A percentile compares a stretch with the other conserved stretches of the same genome.
Conservation (phyloP, 2,797 vertebrate genomes). For the Rhinichthys osculus region DNA sequence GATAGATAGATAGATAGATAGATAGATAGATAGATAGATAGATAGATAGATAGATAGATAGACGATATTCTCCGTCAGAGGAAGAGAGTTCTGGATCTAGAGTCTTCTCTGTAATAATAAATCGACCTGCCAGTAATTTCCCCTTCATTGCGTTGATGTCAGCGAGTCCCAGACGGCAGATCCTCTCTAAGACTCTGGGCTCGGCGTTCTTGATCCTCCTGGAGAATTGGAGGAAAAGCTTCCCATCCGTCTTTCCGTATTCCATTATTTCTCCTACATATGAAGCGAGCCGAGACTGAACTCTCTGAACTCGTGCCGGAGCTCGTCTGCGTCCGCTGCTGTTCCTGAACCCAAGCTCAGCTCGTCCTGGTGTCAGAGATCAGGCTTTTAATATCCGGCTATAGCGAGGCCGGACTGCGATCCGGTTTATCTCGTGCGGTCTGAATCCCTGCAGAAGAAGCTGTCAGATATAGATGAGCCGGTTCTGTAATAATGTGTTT, state of each 20-base stretch:
- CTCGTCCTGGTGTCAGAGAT: constrained; percentile 41
- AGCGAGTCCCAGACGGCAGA: constrained; percentile 51
- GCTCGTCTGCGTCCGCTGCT: neutral
- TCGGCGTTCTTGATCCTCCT: constrained; percentile 56
- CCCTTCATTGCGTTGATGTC: neutral
- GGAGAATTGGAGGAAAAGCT: constrained; percentile 61
- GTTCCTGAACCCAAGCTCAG: too few relatives aligned
- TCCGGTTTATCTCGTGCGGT: too few relatives aligned
- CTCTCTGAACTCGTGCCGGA: neutral
- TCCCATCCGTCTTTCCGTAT: constrained; percentile 9
- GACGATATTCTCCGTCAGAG: neutral
- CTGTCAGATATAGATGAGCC: too few relatives aligned
- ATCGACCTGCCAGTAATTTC: too few relatives aligned
- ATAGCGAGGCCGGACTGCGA: neutral
- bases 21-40: too few relatives aligned
- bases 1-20: too few relatives aligned
- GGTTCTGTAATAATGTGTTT: too few relatives aligned
- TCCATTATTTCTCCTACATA: constrained; percentile 49
- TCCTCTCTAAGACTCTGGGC: constrained; percentile 55
- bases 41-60: too few relatives aligned
- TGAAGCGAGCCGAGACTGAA: constrained; percentile 17
- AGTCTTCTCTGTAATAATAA: constrained; percentile 53
- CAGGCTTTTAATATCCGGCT: constrained; percentile 50
- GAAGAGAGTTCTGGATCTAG: neutral
- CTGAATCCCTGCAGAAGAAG: too few relatives aligned